phyloP scores from a whole-genome alignment of 1,140 invertebrate genomes.

The Danaus melanippus region DNA sequence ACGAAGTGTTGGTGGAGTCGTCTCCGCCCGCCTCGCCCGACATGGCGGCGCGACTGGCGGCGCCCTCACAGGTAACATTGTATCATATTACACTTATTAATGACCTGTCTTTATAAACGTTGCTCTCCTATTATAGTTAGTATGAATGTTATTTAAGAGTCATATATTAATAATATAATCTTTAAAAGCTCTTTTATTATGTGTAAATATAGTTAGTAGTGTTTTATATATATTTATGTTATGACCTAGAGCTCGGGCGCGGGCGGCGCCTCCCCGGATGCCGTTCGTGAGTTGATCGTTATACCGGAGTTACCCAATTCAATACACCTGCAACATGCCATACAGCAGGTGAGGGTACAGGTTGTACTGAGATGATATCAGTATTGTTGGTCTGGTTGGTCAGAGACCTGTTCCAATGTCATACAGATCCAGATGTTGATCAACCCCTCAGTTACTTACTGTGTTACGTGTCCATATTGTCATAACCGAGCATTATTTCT shows the following conservation, averaged over 20 bases:
- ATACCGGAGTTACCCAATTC: slow-evolving; percentile 59
- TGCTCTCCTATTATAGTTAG: neutral
- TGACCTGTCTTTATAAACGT: neutral
- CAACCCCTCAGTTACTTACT: too few relatives aligned
- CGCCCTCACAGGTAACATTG: slow-evolving; percentile 48
- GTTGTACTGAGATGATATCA: too few relatives aligned
- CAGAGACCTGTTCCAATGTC: too few relatives aligned
- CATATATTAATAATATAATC: neutral
- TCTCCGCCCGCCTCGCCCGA: slow-evolving; percentile 56
- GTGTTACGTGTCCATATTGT: too few relatives aligned
- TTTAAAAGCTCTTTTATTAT: neutral
- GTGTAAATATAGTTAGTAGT: neutral
- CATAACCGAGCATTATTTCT: too few relatives aligned
- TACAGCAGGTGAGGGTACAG: slow-evolving; percentile 53
- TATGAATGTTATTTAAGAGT: too few relatives aligned
- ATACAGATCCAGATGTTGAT: too few relatives aligned
- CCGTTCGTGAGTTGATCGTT: slow-evolving; percentile 61
- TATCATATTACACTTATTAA: neutral
- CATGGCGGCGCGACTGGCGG: slow-evolving; percentile 63
- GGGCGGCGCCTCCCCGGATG: slow-evolving; percentile 39
- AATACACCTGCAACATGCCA: slow-evolving; percentile 64
- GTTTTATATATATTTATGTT: slow-evolving; percentile 4
- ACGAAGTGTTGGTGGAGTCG: slow-evolving; percentile 69
- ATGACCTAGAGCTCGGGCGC: slow-evolving; percentile 34
- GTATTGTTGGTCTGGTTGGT: too few relatives aligned